A percentile compares a stretch with the other conserved stretches of the same genome.
Evolutionary conservation across 2,113 vertebrate genomes (phyloP).

Genomic region (Scolopax mira): DNA sequence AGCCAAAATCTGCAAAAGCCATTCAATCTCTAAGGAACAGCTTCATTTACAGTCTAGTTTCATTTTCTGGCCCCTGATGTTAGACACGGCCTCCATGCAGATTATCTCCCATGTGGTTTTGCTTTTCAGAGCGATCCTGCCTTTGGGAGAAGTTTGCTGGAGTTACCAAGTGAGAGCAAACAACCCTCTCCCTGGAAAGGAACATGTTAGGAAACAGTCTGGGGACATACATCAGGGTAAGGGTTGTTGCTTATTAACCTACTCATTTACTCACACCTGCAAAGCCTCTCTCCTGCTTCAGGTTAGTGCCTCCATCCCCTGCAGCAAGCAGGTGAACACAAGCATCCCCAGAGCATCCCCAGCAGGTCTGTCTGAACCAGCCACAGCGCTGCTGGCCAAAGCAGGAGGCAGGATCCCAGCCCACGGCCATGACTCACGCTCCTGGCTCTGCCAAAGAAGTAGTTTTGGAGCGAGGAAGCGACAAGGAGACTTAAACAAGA

Average conservation of each 20-base stretch:
- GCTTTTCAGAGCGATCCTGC: background rate
- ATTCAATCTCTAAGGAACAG: background rate
- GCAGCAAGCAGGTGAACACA: background rate
- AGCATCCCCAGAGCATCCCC: background rate
- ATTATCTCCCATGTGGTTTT: background rate
- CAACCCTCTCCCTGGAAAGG: background rate
- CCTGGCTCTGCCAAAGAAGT: conserved; percentile 63
- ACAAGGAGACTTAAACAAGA: conserved; percentile 31
- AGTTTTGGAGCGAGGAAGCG: conserved; percentile 62
- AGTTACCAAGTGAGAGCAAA: background rate
- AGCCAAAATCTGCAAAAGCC: background rate
- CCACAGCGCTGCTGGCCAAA: background rate
- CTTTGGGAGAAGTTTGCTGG: background rate
- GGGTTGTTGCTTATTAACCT: background rate
- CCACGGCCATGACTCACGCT: conserved; percentile 45
- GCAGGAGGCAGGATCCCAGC: conserved; percentile 3
- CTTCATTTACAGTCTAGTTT: background rate
- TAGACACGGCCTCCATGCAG: background rate
- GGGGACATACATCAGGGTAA: background rate
- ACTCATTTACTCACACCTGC: background rate
- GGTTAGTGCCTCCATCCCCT: background rate
- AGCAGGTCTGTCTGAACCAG: background rate
- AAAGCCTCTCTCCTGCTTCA: background rate
- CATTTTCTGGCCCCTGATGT: background rate
- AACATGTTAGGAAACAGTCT: rapidly evolving